phyloP scores from a whole-genome alignment of 2,888 invertebrate genomes.

The Sacculina carcini region DNA sequence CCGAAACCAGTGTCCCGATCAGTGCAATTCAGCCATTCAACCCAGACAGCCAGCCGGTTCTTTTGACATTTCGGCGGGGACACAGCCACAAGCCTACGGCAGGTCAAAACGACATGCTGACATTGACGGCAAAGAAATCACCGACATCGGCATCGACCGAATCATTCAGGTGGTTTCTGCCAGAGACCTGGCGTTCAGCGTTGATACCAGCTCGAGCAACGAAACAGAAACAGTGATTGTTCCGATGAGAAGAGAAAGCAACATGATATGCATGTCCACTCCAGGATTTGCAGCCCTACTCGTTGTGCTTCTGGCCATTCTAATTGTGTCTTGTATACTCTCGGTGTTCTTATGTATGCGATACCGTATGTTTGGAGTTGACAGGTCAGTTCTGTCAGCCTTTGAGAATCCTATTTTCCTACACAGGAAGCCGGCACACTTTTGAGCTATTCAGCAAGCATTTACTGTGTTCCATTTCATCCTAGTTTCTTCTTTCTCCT shows the following conservation, averaged over 20 bases:
- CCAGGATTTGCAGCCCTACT: constrained; percentile 73
- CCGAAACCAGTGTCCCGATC: constrained; percentile 72
- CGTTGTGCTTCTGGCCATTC: constrained; percentile 49
- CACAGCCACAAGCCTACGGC: constrained; percentile 14
- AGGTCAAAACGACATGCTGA: constrained; percentile 23
- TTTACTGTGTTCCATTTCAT: neutral
- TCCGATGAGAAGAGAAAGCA: constrained; percentile 17
- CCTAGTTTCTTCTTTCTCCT: too few species aligned
- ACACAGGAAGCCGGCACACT: constrained; percentile 14
- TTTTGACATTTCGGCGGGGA: too few species aligned
- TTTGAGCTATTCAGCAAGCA: constrained; percentile 6
- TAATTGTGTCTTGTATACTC: constrained; percentile 56
- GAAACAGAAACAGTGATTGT: constrained; percentile 12
- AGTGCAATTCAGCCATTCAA: constrained; percentile 32
- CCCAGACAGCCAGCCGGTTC: constrained; percentile 10
- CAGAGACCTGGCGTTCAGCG: constrained; percentile 56
- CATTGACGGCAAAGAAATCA: constrained; percentile 19
- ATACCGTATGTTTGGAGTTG: constrained; percentile 21
- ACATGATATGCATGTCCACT: constrained; percentile 72
- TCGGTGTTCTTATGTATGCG: constrained; percentile 62
- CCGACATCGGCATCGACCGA: constrained; percentile 62
- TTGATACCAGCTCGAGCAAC: constrained; percentile 25
- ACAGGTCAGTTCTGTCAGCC: constrained; percentile 14
- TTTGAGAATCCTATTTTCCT: constrained; percentile 15
- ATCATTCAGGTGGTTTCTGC: constrained; percentile 74